Evolutionary conservation across 2,797 vertebrate genomes (phyloP), one percentile per base, ranked within the genome.

Genomic region (Gambusia yucatana): DNA sequence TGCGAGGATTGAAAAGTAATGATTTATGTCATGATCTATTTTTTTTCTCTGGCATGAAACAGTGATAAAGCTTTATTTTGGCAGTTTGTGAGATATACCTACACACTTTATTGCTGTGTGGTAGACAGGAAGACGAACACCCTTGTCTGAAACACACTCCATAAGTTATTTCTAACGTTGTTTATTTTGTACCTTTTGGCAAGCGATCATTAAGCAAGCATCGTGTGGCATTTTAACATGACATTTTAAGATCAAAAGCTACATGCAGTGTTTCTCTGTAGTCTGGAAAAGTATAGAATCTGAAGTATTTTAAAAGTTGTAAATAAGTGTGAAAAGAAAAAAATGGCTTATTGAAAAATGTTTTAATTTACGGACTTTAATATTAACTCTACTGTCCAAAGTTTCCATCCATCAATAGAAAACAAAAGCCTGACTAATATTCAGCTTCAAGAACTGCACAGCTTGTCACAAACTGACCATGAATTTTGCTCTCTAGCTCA

Each of bases 1-100:
- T 73, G 39, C 70, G 13, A 69, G 0, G 7, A 50, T 52, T 61
- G 36, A 59, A 71, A 77, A 73, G n/a, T 28, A 33, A 50, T 75
- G 28, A 63, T 76, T 77, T 0, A 57, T 61, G 76, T 59, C 17
- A 61, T 75, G 63, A 33, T n/a, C 2, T 55, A 22, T 33, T 3
- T 16, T 74, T 55, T 71, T 55, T 33, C 10, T 41, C 13, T 46
- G 0, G 5, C 44, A 10, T 44, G 4, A 77, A 50, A 20, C 77
- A 72, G 41, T 20, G 22, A 77, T 77, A 2, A 55, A 63, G 22
- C 30, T 67, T 48, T 39, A 73, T 43, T 50, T 57, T 39, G 33
- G 67, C 8, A 69, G 73, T 78, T 73, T 39, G 1, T 17, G 25
- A 57, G 75, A 69, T 33, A 57, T 72, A 33, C 33, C 30, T 10